Evolutionary conservation across 2,888 invertebrate species (phyloP), one percentile per base, ranked within the genome.

Genomic region (Melinaea menophilus): DNA sequence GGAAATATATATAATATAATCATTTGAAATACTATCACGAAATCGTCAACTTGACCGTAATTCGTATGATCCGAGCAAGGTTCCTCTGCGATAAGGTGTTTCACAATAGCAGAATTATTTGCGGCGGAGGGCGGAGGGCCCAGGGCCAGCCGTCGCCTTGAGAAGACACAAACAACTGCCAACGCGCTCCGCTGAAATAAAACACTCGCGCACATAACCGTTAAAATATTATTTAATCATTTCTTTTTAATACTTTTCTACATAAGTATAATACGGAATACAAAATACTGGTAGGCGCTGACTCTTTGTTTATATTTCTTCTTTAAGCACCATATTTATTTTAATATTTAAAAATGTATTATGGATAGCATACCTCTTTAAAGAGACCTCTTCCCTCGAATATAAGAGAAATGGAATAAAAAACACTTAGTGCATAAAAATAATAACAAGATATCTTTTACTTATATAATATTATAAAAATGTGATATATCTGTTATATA

Each of bases 51-150:
- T 88, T 90, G 90, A 89, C 90, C 90, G 90, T 90, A 90, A 90
- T 90, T 90, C 86, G 82, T 84, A 76, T 85, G 88, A 88, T 90
- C 85, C 82, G 82, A 74, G 84, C 88, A 90, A 90, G 90, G 90
- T 81, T 76, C 75, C 70, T 76, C 76, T 75, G 76, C 86, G 89
- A 90, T 88, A 88, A 88, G 84, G 79, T 81, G 84, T 90, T 90
- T 86, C 90, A 90, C 90, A 90, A 90, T 85, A 88, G 88, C 86
- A 86, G 90, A 90, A 90, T 90, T 90, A 90, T 90, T 90, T 89
- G 90, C 90, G 90, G 87, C 86, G 80, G 79, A 80, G 85, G 78
- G 70, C 70, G 62, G 76, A 22, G 22, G 22, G 37, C 37, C 3
- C 9, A 41, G 41, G 41, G 41, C 41, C 41, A 9, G 7, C 41